phyloP scores from a whole-genome alignment of 2,113 vertebrate species.

The Nerophis ophidion region DNA sequence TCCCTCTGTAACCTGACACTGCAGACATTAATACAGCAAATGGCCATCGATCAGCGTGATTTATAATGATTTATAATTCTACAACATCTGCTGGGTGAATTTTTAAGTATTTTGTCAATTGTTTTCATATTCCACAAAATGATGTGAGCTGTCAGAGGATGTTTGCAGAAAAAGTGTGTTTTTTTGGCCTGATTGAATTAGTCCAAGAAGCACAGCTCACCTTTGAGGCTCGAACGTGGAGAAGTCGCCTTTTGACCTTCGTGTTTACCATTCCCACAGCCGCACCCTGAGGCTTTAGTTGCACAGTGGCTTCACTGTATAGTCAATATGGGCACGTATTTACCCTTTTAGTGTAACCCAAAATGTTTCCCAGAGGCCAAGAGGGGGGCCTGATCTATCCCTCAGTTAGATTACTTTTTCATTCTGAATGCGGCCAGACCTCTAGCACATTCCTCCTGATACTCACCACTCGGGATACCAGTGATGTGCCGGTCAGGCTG shows the following conservation, averaged over 20 bases:
- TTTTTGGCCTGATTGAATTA: conserved; percentile 11
- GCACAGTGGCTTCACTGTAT: conserved; percentile 46
- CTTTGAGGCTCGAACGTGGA: conserved; percentile 24
- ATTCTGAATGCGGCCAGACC: conserved; percentile 32
- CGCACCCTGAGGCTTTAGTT: conserved; percentile 37
- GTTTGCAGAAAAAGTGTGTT: conserved; percentile 33
- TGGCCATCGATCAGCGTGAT: conserved; percentile 14
- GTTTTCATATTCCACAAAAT: conserved; percentile 14
- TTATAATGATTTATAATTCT: conserved; percentile 7
- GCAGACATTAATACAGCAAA: conserved; percentile 13
- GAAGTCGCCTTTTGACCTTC: conserved; percentile 35
- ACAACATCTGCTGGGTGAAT: not conserved
- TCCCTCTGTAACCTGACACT: conserved; percentile 21
- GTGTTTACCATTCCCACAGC: conserved; percentile 42
- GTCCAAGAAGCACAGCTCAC: conserved; percentile 21
- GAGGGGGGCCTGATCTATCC: conserved; percentile 28
- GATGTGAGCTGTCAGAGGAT: conserved; percentile 19
- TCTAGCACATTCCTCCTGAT: conserved; percentile 34
- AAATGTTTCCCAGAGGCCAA: conserved; percentile 31
- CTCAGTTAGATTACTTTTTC: conserved; percentile 18
- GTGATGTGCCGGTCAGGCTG: conserved; percentile 1
- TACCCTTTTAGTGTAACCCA: conserved; percentile 44
- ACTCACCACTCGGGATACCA: conserved; percentile 29
- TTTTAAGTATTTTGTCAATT: too few relatives aligned
- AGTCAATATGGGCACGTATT: conserved; percentile 28